Base-by-base conservation (phyloP, 2,113 vertebrate genomes). In the Aix galericulata region DNA sequence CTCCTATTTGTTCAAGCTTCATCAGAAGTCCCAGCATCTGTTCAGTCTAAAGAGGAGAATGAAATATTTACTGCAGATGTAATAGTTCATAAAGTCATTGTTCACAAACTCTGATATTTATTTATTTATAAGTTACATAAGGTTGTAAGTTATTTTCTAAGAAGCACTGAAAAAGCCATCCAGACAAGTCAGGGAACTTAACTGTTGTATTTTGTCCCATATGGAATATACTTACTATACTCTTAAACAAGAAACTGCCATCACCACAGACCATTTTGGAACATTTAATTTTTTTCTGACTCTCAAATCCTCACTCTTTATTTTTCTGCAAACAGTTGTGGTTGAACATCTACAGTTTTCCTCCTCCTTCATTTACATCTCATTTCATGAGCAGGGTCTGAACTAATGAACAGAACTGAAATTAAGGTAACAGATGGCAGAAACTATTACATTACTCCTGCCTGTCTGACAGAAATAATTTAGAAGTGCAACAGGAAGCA, bases 1-100 rank as follows among this genome's bases (percentile, higher is more conserved):
- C 86, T 29, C 97, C 97, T 53, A 98, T 95, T 10, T 80, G 95
- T 87, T 98, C 98, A 90, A 98, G 97, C 74, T 97, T 97, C 18
- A 73, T 82, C 89, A 99, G 94, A 83, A 98, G 93, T 82, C 96
- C 94, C 94, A 99, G 96, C 97, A 98, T 96, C 86, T 97, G 96
- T 87, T 98, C 97, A n/a, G 98, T 98, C 98, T 99, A 78, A 89
- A 89, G 92, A 88, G 21, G 42, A 87, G 58, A 11, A 87, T 20
- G n/a, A 5, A 88, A 4, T 32, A 80, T 38, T 85, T 84, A 79
- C 5, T 58, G 40, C 46, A 87, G 23, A 34, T 22, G 7, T 25
- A 91, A 80, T 12, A 77, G 44, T 36, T 88, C 52, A 86, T 27
- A 68, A 91, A 84, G 18, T 71, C 6, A 53, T 38, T 44, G 17